Conservation (phyloP, 2,797 vertebrate species). For the Gorsachius magnificus region DNA sequence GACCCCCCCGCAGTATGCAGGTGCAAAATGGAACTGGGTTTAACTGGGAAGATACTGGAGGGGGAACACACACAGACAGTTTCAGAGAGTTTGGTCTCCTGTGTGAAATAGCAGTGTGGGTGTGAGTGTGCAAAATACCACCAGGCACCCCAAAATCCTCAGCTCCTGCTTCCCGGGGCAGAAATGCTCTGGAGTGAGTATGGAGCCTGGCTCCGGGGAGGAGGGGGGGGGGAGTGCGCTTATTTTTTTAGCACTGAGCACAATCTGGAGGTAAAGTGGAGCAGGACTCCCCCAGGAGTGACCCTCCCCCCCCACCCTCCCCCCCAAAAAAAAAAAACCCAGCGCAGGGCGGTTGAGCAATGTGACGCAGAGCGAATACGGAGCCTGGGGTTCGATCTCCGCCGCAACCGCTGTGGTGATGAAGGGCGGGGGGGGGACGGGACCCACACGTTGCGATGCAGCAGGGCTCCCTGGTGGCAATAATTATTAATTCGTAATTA, state of each 20-base stretch:
- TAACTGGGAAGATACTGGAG: not conserved
- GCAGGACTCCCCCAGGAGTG: not conserved
- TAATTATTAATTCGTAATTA: not conserved
- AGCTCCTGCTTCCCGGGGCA: fast-evolving
- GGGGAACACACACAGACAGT: too few relatives aligned
- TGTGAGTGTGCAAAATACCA: not conserved
- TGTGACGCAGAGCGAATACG: not conserved
- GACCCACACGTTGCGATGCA: fast-evolving
- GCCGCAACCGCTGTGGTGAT: fast-evolving
- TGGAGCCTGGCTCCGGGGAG: not conserved
- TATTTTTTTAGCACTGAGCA: not conserved
- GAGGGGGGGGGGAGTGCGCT: too few relatives aligned
- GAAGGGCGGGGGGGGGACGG: too few relatives aligned
- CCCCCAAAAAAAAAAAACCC: too few relatives aligned
- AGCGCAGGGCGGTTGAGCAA: not conserved
- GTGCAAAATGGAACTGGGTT: not conserved
- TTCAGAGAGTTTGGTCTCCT: not conserved
- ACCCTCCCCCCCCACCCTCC: too few relatives aligned
- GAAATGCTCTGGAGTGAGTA: not conserved
- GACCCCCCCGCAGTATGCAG: not conserved
- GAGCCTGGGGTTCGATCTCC: fast-evolving
- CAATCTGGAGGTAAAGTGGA: not conserved
- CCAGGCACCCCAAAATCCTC: not conserved
- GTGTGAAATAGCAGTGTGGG: not conserved
- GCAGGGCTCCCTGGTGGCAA: not conserved